phyloP scores from a whole-genome alignment of 2,113 vertebrate species.

The Amphilophus citrinellus region DNA sequence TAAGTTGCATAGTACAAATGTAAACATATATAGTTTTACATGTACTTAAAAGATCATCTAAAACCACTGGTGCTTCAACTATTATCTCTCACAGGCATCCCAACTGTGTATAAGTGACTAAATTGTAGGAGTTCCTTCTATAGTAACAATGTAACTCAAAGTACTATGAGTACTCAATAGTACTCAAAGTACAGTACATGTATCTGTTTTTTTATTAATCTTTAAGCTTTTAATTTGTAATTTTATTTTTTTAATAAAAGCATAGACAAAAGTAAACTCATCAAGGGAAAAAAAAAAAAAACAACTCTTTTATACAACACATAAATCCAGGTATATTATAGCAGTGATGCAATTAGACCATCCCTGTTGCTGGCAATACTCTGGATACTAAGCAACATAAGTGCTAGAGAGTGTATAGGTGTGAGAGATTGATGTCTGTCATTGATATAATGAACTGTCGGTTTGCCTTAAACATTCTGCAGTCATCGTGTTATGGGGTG shows the following conservation, averaged over 20 bases:
- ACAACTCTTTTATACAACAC: background rate
- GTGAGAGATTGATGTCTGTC: slow-evolving; percentile 2
- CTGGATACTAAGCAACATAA: background rate
- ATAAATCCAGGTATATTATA: background rate
- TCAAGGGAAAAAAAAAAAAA: too few relatives aligned
- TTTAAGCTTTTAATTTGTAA: background rate
- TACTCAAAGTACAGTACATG: background rate
- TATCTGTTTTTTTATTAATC: background rate
- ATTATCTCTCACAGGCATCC: background rate
- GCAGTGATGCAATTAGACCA: background rate
- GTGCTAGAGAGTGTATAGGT: background rate
- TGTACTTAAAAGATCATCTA: background rate
- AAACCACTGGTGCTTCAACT: background rate
- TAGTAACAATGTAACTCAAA: background rate
- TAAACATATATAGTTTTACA: background rate
- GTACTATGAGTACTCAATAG: too few relatives aligned
- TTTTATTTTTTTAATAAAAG: background rate
- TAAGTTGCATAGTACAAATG: background rate
- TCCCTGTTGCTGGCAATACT: background rate
- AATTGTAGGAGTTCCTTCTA: background rate
- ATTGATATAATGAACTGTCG: background rate
- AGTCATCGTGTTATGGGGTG: slow-evolving; percentile 5
- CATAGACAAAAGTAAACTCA: background rate
- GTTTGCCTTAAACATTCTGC: slow-evolving; percentile 27
- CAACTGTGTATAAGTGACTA: background rate